phyloP scores from a whole-genome alignment of 2,888 invertebrate species.

The Caenorhabditis macrosperma region DNA sequence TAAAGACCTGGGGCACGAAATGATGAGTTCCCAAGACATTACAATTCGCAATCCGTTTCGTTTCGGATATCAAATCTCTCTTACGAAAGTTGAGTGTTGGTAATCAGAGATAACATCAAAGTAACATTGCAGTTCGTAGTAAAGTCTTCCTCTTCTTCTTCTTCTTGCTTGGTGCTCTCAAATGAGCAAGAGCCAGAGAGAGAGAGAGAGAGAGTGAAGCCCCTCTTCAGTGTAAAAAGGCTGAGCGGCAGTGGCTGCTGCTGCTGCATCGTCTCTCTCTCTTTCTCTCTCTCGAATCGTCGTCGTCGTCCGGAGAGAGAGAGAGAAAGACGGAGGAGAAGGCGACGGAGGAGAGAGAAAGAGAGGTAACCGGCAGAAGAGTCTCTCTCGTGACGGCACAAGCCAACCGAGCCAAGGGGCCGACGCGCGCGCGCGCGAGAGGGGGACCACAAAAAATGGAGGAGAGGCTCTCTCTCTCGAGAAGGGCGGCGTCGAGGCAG shows the following conservation, averaged over 20 bases:
- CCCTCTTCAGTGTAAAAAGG: not conserved
- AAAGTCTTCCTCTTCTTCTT: not conserved
- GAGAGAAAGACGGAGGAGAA: conserved; percentile 6
- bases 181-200: conserved; percentile 24
- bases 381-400: not conserved
- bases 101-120: conserved; percentile 43
- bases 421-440: conserved; percentile 14
- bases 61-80: too few relatives aligned
- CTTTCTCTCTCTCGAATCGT: too few relatives aligned
- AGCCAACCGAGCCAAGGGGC: not conserved
- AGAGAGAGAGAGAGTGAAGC: conserved; percentile 18
- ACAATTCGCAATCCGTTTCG: too few relatives aligned
- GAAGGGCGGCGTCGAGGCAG: conserved; percentile 6
- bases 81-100: too few relatives aligned
- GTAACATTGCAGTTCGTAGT: not conserved
- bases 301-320: conserved; percentile 20
- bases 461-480: conserved; percentile 21
- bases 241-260: too few relatives aligned
- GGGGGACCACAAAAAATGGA: conserved; percentile 24
- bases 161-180: conserved; percentile 32
- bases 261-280: too few relatives aligned
- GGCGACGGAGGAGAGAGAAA: conserved; percentile 14
- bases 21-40: too few relatives aligned
- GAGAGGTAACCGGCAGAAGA: conserved; percentile 4
- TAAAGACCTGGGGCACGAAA: too few relatives aligned